These are phyloP conservation scores for Ambastaia sidthimunki DNA, from an alignment of 2,797 vertebrate species.

Conservation along the genomic window DNA sequence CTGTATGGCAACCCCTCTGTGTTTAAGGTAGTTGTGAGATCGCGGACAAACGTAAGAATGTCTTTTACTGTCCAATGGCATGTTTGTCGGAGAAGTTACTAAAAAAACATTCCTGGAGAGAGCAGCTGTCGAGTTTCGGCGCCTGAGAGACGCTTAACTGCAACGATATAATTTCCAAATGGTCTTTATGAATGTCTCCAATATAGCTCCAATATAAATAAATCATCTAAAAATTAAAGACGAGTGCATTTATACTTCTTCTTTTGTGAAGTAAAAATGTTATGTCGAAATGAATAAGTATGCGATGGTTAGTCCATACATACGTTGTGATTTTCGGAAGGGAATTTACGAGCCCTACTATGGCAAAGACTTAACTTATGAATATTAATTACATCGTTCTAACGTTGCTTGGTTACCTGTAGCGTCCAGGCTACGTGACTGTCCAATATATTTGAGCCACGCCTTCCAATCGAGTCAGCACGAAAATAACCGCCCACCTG, in stretches of 20 bases:
- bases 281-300: not conserved
- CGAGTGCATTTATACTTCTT: not conserved
- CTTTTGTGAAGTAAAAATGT: not conserved
- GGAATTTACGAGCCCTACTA: slow-evolving; percentile 16
- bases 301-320: not conserved
- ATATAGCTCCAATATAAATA: not conserved
- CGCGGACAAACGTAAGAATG: not conserved
- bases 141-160: slow-evolving; percentile 26
- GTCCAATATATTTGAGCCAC: not conserved
- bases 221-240: slow-evolving; percentile 3
- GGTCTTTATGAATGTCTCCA: not conserved
- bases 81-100: slow-evolving; percentile 21
- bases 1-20: not conserved
- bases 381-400: not conserved
- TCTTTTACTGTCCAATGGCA: not conserved
- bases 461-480: not conserved
- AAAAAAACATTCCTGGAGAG: slow-evolving; percentile 30
- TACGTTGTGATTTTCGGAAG: not conserved
- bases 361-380: not conserved
- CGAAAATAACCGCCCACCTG: not conserved
- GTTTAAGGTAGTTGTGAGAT: not conserved
- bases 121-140: slow-evolving; percentile 65
- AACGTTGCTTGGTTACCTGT: slow-evolving; percentile 29
- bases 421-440: not conserved
- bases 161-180: slow-evolving; percentile 23